Evolutionary conservation across 2,797 vertebrate genomes (phyloP).

Genomic region (Psittacula derbiana): DNA sequence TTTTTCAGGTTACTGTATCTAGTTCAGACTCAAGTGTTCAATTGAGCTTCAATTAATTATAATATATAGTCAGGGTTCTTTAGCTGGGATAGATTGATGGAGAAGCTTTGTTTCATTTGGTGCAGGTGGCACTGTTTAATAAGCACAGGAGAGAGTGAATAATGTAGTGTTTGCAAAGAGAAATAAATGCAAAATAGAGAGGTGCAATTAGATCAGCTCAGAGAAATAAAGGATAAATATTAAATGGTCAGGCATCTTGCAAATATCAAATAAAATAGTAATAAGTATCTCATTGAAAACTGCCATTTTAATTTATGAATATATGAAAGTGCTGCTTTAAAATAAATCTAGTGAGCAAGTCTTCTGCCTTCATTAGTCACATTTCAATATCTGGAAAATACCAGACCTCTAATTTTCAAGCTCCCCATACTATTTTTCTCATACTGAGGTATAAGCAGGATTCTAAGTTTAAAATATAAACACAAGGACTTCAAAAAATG

Average conservation of each 20-base stretch:
- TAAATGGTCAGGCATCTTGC: constrained; percentile 69
- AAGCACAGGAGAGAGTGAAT: constrained; percentile 79
- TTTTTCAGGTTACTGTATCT: constrained; percentile 68
- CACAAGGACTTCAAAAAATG: not conserved
- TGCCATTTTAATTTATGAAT: constrained; percentile 51
- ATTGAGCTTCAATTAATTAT: constrained; percentile 80
- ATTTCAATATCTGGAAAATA: constrained; percentile 48
- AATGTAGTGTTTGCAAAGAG: constrained; percentile 79
- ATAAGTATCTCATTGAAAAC: constrained; percentile 50
- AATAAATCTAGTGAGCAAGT: constrained; percentile 41
- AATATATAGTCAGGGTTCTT: constrained; percentile 76
- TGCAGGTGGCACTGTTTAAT: constrained; percentile 83
- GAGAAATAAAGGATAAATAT: constrained; percentile 74
- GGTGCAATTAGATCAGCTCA: constrained; percentile 76
- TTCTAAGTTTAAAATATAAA: constrained; percentile 9
- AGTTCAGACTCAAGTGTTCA: constrained; percentile 74
- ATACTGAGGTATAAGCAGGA: not conserved
- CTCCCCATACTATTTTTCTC: not conserved
- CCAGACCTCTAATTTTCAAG: constrained; percentile 17
- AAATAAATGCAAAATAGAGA: constrained; percentile 81
- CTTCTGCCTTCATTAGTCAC: constrained; percentile 46
- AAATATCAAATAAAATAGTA: constrained; percentile 66
- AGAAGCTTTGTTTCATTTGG: constrained; percentile 79
- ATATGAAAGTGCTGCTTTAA: constrained; percentile 49
- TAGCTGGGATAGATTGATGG: constrained; percentile 74